phyloP scores from a whole-genome alignment of 2,113 vertebrate species.

The Rattus norvegicus region GRCr8 NC_086029.1:55806501-55807000 shows the following conservation, averaged over 20 bases:
- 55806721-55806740: background rate
- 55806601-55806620: background rate
- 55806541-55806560: background rate
- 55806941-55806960: background rate
- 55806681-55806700: slow-evolving; percentile 37
- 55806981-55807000: background rate
- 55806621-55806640: background rate
- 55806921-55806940: too few species aligned
- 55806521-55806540: background rate
- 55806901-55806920: background rate
- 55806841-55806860: background rate
- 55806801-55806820: background rate
- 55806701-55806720: slow-evolving; percentile 7
- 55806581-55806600: background rate
- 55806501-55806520: background rate
- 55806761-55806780: background rate
- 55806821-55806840: background rate
- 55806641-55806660: background rate
- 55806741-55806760: background rate
- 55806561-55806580: background rate
- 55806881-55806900: background rate
- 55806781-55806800: background rate
- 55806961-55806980: background rate
- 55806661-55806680: background rate
- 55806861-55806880: background rate